Base-by-base conservation (phyloP, 2,113 vertebrate species). In the Nannobrachium achirus region DNA sequence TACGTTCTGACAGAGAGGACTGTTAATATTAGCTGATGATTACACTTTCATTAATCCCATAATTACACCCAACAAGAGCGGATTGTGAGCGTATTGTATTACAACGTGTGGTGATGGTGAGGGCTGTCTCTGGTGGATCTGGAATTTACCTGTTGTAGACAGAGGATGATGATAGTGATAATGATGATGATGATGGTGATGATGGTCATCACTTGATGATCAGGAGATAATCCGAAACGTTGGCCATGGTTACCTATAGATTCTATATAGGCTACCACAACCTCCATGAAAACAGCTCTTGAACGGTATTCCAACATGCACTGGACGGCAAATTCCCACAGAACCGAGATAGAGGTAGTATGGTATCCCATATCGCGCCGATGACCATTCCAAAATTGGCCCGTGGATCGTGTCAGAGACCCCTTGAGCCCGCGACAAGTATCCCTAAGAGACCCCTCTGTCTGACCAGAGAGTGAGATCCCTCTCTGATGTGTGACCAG, bases 291-390 rank as follows among this genome's bases (percentile, higher is more conserved):
- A n/a, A 70, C 55, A 72, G 52, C 77, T 63, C 84, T 64, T 56
- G 83, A 66, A 76, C 44, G 44, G 49, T 84, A 79, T 78, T 77
- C 66, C 63, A 50, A 67, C 73, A 68, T 60, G 42, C 67, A 71
- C 9, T 60, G 42, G 65, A 71, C 9, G 7, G 2, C 10, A 6
- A n/a, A 33, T 33, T 33, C 25, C 25, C 25, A 33, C 25, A 33
- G 25, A 33, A 33, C 25, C 25, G 25, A 33, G 25, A 25, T 1
- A 33, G 25, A 33, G 6, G 6, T 33, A 33, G 25, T 33, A 33
- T 33, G 6, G 25, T 5, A n/a, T 33, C 25, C 25, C 16, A 38
- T 13, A 48, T 64, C 16, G 44, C 7, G 48, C 25, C 8, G 25
- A 6, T 14, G 56, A 52, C 59, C 42, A 25, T 56, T 14, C 3